Conservation (phyloP, 64 coral and sea anemone species). For the Actinia equina region DNA sequence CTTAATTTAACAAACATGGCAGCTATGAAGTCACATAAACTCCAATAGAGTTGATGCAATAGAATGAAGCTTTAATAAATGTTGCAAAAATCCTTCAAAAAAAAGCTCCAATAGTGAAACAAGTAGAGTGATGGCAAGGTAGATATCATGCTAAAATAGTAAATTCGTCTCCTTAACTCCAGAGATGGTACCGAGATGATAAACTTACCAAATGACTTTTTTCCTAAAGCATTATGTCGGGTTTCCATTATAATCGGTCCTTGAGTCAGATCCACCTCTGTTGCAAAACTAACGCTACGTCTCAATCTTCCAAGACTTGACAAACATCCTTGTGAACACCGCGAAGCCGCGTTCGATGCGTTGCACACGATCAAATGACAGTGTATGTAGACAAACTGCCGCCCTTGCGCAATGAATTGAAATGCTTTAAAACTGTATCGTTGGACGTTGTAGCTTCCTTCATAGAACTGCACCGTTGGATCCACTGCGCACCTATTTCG, state of each 20-base stretch:
- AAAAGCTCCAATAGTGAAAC: no score
- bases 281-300: neutral
- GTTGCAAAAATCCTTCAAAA: no score
- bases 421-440: conserved; percentile 84
- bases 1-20: no score
- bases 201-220: neutral
- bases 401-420: conserved; percentile 57
- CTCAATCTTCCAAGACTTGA: conserved; percentile 21
- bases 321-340: conserved; percentile 43
- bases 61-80: no score
- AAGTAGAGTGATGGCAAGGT: no score
- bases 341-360: conserved; percentile 55
- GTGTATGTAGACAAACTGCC: conserved; percentile 74
- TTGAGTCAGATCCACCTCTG: conserved; percentile 38
- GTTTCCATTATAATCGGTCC: conserved; percentile 48
- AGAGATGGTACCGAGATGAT: neutral
- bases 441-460: conserved; percentile 31
- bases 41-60: no score
- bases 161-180: no score
- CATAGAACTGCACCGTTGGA: conserved; percentile 57
- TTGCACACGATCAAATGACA: conserved; percentile 81
- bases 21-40: no score
- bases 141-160: no score
- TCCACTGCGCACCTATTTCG: conserved; percentile 35
- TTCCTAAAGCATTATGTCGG: neutral